A percentile compares a stretch with the other conserved stretches of the same genome.
Evolutionary conservation across 2,113 vertebrate genomes (phyloP).

Genomic region (Lampris incognitus): DNA sequence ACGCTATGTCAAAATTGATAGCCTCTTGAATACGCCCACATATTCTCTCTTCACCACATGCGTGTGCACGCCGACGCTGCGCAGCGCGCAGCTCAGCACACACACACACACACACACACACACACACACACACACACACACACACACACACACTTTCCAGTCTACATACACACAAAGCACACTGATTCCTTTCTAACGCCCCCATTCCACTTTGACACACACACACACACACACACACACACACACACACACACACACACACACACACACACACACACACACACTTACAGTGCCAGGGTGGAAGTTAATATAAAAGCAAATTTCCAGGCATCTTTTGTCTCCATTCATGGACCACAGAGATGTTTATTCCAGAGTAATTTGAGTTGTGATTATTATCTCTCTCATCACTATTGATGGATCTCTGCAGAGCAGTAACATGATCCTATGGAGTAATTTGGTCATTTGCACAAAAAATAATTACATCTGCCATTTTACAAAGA

Average conservation of each 20-base stretch:
- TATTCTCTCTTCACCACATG: too few species aligned
- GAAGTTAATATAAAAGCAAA: conserved; percentile 7
- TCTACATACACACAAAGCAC: not conserved
- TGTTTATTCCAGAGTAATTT: not conserved
- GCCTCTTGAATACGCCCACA: too few species aligned
- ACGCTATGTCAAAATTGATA: too few species aligned
- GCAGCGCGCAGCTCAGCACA: too few species aligned
- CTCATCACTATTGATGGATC: not conserved
- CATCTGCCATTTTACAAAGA: not conserved
- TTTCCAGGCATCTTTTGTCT: not conserved
- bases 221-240: not conserved
- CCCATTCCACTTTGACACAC: not conserved
- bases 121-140: not conserved
- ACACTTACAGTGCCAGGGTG: not conserved
- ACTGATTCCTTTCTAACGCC: not conserved
- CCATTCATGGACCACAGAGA: not conserved
- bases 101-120: not conserved
- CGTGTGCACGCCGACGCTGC: not conserved
- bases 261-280: not conserved
- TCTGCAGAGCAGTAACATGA: not conserved
- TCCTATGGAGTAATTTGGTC: not conserved
- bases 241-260: not conserved
- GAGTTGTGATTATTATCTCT: not conserved
- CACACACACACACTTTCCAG: not conserved
- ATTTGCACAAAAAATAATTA: conserved; percentile 5